These are phyloP conservation scores for Dipodomys spectabilis DNA, from an alignment of 2,113 vertebrate genomes.

Conservation along the genomic window DNA sequence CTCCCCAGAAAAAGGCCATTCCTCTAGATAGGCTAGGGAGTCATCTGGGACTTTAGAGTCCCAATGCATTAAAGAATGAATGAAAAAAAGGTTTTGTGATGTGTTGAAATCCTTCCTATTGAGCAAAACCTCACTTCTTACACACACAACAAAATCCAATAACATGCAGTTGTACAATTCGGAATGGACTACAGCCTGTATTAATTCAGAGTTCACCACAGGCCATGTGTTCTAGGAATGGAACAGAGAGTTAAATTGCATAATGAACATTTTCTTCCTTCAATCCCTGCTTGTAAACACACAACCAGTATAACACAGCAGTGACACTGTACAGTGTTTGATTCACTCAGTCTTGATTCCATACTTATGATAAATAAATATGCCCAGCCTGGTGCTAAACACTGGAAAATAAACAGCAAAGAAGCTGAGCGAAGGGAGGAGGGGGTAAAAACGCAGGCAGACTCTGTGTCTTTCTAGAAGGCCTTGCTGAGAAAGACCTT, in stretches of 20 bases:
- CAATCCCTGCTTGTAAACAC: not conserved
- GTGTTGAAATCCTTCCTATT: not conserved
- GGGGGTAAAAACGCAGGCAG: no score
- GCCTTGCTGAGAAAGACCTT: constrained; percentile 4
- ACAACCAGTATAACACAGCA: no score
- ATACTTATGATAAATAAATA: no score
- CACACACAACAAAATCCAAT: not conserved
- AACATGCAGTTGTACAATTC: not conserved
- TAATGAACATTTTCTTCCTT: constrained; percentile 36
- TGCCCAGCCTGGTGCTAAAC: no score
- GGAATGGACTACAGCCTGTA: constrained; percentile 3
- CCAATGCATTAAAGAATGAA: not conserved
- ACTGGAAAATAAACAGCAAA: no score
- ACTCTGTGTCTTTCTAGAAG: constrained; percentile 24
- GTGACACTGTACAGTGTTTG: not conserved
- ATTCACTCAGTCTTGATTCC: not conserved
- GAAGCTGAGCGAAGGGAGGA: no score
- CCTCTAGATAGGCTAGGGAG: not conserved
- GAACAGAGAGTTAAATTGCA: not conserved
- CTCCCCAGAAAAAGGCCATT: not conserved
- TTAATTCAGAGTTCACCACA: constrained; percentile 15
- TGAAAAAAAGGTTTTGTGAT: not conserved
- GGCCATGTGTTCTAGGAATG: not conserved
- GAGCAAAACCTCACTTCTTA: not conserved
- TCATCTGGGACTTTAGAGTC: not conserved